Conservation (phyloP, 2,797 vertebrate species). For the Anguilla marmorata region DNA sequence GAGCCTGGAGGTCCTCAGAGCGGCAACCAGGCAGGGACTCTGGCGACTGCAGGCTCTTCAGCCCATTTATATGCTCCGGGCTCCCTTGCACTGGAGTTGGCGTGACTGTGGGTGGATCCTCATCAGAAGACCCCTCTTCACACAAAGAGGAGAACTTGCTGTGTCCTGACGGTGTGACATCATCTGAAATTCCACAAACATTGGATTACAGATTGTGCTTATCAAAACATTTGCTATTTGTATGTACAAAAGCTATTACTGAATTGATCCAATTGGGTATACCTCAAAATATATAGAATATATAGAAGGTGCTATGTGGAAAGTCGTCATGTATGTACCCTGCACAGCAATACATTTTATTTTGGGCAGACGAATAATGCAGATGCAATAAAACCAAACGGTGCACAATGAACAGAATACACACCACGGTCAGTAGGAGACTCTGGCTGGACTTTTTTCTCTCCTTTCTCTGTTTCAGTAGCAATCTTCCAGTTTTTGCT, state of each 20-base stretch:
- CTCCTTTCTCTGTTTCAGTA: conserved; percentile 71
- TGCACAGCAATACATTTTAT: neutral
- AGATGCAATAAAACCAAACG: neutral
- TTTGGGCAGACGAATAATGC: neutral
- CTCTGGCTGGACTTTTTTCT: conserved; percentile 59
- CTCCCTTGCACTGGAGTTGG: conserved; percentile 61
- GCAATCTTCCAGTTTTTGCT: conserved; percentile 72
- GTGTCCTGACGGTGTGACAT: conserved; percentile 39
- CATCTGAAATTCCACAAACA: conserved; percentile 46
- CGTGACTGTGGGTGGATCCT: conserved; percentile 64
- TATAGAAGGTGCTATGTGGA: neutral
- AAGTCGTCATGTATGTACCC: neutral
- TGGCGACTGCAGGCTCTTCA: conserved; percentile 54
- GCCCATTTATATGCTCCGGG: conserved; percentile 62
- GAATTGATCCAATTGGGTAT: neutral
- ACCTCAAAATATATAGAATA: neutral
- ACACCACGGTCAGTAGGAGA: conserved; percentile 71
- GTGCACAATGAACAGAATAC: conserved; percentile 21
- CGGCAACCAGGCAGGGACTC: conserved; percentile 54
- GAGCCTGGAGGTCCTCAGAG: conserved; percentile 46
- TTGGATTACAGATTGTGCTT: neutral
- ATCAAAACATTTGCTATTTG: neutral
- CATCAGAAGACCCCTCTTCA: conserved; percentile 58
- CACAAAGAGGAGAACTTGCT: conserved; percentile 53
- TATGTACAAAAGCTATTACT: neutral